Conservation (phyloP, 2,113 vertebrate species). For the Pontoporia blainvillei region DNA sequence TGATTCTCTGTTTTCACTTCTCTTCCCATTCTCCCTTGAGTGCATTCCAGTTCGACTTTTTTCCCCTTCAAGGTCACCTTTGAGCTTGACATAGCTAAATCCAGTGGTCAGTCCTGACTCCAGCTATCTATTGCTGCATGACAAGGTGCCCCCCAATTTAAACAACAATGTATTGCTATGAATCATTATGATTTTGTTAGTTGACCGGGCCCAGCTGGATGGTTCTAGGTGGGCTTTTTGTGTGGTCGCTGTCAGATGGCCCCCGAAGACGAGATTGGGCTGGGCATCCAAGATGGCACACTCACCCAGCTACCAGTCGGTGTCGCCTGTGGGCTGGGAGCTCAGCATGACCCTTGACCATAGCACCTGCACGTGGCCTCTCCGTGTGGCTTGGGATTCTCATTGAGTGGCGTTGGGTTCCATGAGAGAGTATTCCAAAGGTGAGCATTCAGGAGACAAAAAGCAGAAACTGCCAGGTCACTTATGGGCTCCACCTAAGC, state of each 20-base stretch:
- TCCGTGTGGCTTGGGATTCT: not conserved
- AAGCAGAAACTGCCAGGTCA: not conserved
- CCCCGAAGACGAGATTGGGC: not conserved
- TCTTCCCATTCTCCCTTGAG: not conserved
- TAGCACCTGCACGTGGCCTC: not conserved
- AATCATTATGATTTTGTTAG: not conserved
- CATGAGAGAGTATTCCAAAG: not conserved
- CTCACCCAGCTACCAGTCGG: accelerated
- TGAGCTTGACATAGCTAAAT: not conserved
- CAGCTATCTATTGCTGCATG: too few species aligned
- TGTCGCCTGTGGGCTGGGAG: not conserved
- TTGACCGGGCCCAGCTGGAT: not conserved
- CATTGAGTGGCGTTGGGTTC: accelerated
- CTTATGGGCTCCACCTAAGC: not conserved
- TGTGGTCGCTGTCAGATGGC: too few species aligned
- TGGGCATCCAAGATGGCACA: accelerated
- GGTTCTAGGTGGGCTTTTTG: not conserved
- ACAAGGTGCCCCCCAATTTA: not conserved
- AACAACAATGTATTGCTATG: too few species aligned
- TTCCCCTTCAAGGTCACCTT: not conserved
- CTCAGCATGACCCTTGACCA: not conserved
- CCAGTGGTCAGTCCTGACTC: not conserved
- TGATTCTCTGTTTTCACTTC: not conserved
- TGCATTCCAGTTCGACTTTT: not conserved
- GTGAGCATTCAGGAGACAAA: not conserved